Base-by-base conservation (phyloP, 2,797 vertebrate genomes). In the Denticeps clupeoides region DNA sequence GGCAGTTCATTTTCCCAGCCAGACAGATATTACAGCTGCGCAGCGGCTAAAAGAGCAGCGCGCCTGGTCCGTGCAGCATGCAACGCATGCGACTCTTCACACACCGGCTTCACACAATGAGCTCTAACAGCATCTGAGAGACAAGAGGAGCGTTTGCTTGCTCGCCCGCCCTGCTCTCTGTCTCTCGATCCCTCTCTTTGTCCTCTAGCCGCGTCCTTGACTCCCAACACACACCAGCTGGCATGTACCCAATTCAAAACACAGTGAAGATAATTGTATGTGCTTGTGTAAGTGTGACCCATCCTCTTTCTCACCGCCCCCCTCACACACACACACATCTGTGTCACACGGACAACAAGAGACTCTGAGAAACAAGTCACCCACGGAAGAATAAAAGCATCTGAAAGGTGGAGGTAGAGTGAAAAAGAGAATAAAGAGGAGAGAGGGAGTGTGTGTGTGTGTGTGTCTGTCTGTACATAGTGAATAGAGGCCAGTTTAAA, bases 191-290 rank as follows among this genome's bases (percentile, higher is more conserved):
- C 26, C 23, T 27, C 42, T 78, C n/a, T 66, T 65, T 70, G 63
- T 69, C 69, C 70, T 78, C 76, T 77, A 78, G 73, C 75, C 70
- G 69, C 74, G 84, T 88, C 86, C 85, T 90, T 89, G 85, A 87
- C 78, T 85, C 77, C 53, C 67, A 82, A 82, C 77, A 80, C 72
- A 74, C 72, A 77, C 60, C 77, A 82, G 66, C 76, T 89, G 88
- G 87, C 82, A 80, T 60, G 1, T 1, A 65, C 80, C 85, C 84
- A 82, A 74, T 78, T 82, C 76, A 79, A 73, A 72, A 75, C 69
- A 76, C 62, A 70, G 47, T 47, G 33, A 22, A 32, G 49, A 52
- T 45, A 28, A 47, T 23, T 47, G 4, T 41, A 40, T 54, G 53
- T 53, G 41, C 48, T 44, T 54, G 43, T 55, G 29, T 35, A 42